Base-by-base conservation (phyloP, 2,888 invertebrate species). In the Drepana falcataria region DNA sequence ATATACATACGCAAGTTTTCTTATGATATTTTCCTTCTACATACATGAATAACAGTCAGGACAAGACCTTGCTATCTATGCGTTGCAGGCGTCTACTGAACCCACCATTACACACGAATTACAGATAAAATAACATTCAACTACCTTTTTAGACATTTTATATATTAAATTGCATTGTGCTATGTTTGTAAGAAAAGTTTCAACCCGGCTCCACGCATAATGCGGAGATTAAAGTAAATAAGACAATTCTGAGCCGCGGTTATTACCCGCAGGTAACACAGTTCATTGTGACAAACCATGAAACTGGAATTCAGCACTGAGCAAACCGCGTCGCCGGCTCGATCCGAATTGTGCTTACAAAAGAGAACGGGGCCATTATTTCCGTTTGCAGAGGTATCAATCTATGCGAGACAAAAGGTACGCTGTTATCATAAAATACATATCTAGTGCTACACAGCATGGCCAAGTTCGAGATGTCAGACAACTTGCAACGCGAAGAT, bases 291-390 rank as follows among this genome's bases (percentile, higher is more conserved):
- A 41, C 34, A 21, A 49, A 49, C 21, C 37, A 35, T 49, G 49
- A 51, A 51, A 51, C 51, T 40, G 64, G 64, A 63, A 72, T 69
- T 62, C 55, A 59, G 54, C 53, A 61, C 59, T 63, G 59, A 64
- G 55, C 59, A 58, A 35, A 41, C 41, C 33, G 40, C 48, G 57
- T 52, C 59, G 59, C 58, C 60, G 61, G 60, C 70, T 61, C 61
- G 63, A 68, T 68, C 68, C 62, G 57, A 59, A 69, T 69, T 67
- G 61, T 64, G 68, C 71, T 66, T 58, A 69, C 73, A 71, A 71
- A 69, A 61, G 63, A 56, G 56, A 64, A 59, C 21, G 21, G 61
- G 56, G 59, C 59, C 41, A 51, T 51, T 51, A 51, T 69, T 65
- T 64, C 60, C 62, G 58, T 61, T 71, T 60, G 59, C 64, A 67